Percentiles rank a stretch among this genome's conserved stretches.
phyloP scores from a whole-genome alignment of 2,797 vertebrate genomes.

The Alouatta caraya region DNA sequence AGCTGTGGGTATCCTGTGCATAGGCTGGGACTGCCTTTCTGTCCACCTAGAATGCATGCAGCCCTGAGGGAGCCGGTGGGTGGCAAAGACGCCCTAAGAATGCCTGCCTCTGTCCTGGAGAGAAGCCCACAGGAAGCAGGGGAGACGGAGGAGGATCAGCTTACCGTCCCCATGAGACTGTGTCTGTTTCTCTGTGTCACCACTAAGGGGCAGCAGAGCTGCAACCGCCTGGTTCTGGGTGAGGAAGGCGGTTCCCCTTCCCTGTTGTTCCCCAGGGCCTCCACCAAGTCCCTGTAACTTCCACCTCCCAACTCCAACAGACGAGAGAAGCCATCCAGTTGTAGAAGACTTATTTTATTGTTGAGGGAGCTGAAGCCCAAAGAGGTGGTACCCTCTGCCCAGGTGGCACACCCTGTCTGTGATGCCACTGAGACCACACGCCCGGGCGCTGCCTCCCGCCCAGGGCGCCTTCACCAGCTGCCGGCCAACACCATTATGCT shows the following conservation, averaged over 20 bases:
- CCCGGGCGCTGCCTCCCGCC: background rate
- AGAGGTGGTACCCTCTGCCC: background rate
- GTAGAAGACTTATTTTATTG: background rate
- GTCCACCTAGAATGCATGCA: background rate
- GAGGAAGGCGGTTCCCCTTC: fast-evolving
- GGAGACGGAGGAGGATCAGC: background rate
- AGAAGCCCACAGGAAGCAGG: background rate
- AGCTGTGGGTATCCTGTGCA: background rate
- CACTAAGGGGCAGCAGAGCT: slow-evolving; percentile 61
- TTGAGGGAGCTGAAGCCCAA: background rate
- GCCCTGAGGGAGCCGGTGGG: background rate
- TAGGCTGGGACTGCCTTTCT: background rate
- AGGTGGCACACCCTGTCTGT: background rate
- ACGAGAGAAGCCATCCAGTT: background rate
- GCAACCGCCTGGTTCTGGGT: background rate
- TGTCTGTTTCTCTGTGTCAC: background rate
- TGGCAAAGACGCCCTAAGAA: background rate
- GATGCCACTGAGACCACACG: background rate
- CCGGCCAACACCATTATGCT: background rate
- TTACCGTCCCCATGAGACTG: background rate
- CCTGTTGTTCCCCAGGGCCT: background rate
- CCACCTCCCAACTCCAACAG: background rate
- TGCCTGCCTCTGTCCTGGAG: background rate
- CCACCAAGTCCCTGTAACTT: background rate
- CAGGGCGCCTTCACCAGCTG: background rate